Evolutionary conservation across 1,140 invertebrate genomes (phyloP).

Genomic region (Lineus longissimus): DNA sequence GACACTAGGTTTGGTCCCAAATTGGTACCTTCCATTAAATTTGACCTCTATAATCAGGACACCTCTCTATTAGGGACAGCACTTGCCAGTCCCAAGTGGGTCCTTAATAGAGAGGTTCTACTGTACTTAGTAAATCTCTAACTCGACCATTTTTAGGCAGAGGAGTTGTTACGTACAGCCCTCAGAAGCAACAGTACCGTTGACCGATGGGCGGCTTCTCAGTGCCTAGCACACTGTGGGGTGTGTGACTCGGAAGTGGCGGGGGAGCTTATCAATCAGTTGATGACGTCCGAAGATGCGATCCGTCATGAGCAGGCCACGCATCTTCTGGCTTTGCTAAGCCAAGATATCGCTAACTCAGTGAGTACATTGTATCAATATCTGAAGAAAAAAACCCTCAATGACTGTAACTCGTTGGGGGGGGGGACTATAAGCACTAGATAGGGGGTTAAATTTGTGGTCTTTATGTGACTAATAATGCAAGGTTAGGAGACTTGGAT

Average conservation of each 20-base stretch:
- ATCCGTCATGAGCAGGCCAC: constrained; percentile 43
- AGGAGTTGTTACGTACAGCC: constrained; percentile 29
- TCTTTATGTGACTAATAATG: no score
- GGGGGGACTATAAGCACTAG: no score
- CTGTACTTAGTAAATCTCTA: no score
- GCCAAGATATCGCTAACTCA: constrained; percentile 28
- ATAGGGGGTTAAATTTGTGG: no score
- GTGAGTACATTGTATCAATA: constrained; percentile 34
- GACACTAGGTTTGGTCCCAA: no score
- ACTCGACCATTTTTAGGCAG: constrained; percentile 27
- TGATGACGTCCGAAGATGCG: constrained; percentile 40
- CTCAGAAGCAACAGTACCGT: constrained; percentile 28
- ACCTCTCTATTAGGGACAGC: no score
- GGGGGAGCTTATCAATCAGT: constrained; percentile 45
- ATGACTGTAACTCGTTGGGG: no score
- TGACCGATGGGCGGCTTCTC: constrained; percentile 50
- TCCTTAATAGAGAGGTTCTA: no score
- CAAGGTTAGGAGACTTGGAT: no score
- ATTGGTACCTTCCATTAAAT: no score
- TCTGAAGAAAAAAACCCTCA: background rate
- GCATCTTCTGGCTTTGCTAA: constrained; percentile 42
- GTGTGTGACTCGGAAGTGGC: constrained; percentile 48
- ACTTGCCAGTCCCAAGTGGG: no score
- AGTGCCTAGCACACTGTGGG: constrained; percentile 49
- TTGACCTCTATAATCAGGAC: no score